phyloP scores from a whole-genome alignment of 2,113 vertebrate species.

The Etia nguti region DNA sequence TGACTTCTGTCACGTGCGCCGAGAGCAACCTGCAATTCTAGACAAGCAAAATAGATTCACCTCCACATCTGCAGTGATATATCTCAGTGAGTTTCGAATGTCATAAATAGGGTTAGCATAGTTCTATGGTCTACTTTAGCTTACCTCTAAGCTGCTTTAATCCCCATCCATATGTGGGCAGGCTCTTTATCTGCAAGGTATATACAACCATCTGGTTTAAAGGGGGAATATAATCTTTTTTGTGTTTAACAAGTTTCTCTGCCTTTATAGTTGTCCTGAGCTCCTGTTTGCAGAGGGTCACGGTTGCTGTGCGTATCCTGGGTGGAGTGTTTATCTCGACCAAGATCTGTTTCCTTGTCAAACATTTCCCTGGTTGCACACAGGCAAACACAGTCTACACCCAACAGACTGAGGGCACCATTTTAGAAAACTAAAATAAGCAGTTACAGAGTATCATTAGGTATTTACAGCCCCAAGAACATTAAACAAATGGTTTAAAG shows the following conservation, averaged over 20 bases:
- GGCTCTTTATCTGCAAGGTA: background rate
- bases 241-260: background rate
- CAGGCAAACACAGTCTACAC: background rate
- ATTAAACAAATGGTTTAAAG: background rate
- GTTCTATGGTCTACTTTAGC: background rate
- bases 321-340: background rate
- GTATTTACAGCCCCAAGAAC: background rate
- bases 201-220: constrained; percentile 18
- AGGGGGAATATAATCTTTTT: background rate
- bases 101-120: background rate
- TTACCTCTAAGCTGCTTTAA: constrained; percentile 28
- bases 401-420: background rate
- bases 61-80: background rate
- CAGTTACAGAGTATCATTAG: background rate
- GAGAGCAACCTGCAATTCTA: background rate
- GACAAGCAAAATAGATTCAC: background rate
- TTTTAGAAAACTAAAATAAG: background rate
- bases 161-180: constrained; percentile 1
- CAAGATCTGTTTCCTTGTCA: constrained; percentile 12
- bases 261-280: background rate
- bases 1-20: background rate
- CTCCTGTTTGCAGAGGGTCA: background rate
- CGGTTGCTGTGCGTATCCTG: background rate
- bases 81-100: background rate
- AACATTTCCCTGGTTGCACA: background rate